These are phyloP conservation scores for Drosophila lini DNA, from an alignment of 1,140 invertebrate species.

Conservation along the genomic window DNA sequence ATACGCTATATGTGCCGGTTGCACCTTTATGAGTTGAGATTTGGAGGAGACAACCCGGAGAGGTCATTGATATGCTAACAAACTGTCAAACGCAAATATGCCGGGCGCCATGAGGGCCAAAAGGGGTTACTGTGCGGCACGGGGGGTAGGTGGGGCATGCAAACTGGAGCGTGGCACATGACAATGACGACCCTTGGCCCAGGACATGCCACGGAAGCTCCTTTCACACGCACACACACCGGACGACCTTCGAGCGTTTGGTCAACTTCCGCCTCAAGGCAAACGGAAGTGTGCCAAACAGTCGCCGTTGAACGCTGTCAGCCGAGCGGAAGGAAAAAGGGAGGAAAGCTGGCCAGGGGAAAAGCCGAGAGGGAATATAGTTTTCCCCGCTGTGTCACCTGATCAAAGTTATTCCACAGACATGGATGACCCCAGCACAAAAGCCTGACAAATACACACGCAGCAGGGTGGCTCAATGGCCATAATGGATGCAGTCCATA, in stretches of 20 bases:
- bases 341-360: background rate
- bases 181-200: constrained; percentile 65
- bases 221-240: constrained; percentile 45
- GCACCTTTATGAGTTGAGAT: constrained; percentile 47
- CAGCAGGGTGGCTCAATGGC: background rate
- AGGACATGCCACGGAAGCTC: constrained; percentile 64
- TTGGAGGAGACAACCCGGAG: constrained; percentile 24
- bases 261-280: constrained; percentile 64
- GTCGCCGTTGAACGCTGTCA: constrained; percentile 55
- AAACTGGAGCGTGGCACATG: constrained; percentile 44
- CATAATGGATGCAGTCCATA: background rate
- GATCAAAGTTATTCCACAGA: constrained; percentile 27
- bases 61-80: constrained; percentile 69
- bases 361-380: background rate
- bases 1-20: constrained; percentile 25
- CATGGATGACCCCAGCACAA: background rate
- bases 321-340: constrained; percentile 8
- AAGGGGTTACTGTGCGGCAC: background rate
- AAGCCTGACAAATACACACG: constrained; percentile 8
- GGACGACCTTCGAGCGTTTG: constrained; percentile 48
- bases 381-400: constrained; percentile 25
- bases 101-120: constrained; percentile 11
- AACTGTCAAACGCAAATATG: constrained; percentile 71
- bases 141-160: background rate
- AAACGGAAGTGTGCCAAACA: constrained; percentile 65